These are phyloP conservation scores for Campoplex capitator DNA, from an alignment of 2,888 invertebrate genomes.

Conservation along the genomic window DNA sequence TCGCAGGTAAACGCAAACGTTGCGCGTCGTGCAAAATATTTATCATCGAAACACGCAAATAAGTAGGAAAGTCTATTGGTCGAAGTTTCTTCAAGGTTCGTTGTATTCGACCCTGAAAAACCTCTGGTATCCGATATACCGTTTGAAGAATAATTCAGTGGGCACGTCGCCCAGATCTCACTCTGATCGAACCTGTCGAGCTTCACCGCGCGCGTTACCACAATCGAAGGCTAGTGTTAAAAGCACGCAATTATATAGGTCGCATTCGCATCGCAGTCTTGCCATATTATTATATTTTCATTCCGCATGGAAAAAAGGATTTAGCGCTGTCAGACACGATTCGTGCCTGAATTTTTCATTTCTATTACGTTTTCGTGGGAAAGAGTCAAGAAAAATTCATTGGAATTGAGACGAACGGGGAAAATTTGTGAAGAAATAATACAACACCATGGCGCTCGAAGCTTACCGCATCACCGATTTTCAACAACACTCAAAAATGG, in stretches of 20 bases:
- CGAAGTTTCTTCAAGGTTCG: slow-evolving; percentile 22
- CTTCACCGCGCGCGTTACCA: slow-evolving; percentile 59
- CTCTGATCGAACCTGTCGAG: slow-evolving; percentile 66
- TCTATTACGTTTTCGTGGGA: too few species aligned
- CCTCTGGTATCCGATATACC: background rate
- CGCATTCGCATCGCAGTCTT: background rate
- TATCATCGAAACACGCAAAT: background rate
- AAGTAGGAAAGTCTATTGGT: background rate
- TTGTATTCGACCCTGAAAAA: slow-evolving; percentile 49
- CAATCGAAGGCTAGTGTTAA: slow-evolving; percentile 60
- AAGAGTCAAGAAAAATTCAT: too few species aligned
- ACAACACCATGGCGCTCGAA: background rate
- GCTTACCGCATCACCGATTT: too few species aligned
- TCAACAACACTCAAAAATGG: background rate
- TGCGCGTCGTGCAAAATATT: background rate
- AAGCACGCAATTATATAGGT: slow-evolving; percentile 40
- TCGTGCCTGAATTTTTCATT: too few species aligned
- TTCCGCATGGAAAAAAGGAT: too few species aligned
- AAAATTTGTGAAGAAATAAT: background rate
- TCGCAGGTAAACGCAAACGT: too few species aligned
- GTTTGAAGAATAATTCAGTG: slow-evolving; percentile 66
- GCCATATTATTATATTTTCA: too few species aligned
- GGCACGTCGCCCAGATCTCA: slow-evolving; percentile 61
- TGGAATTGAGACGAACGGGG: too few species aligned
- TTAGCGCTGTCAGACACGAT: too few species aligned